phyloP scores from a whole-genome alignment of 2,888 invertebrate genomes.

The Hyposoter dolosus region DNA sequence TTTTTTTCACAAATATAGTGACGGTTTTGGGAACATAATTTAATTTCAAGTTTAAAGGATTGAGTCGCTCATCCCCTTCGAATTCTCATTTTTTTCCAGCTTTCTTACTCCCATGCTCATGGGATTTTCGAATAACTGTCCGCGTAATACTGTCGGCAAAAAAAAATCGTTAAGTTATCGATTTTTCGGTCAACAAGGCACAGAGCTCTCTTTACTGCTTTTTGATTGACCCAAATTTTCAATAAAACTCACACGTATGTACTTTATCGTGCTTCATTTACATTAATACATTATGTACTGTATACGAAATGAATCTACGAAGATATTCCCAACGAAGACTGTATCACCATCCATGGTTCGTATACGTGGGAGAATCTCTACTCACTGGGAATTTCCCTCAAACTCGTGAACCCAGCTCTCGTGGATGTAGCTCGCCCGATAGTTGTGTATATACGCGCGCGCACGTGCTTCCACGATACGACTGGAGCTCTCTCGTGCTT shows the following conservation, averaged over 20 bases:
- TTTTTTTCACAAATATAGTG: neutral
- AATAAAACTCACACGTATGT: neutral
- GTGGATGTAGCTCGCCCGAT: conserved; percentile 8
- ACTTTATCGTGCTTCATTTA: neutral
- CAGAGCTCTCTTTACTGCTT: too few species aligned
- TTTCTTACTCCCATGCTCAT: too few species aligned
- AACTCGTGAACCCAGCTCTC: neutral
- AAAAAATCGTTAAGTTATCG: too few species aligned
- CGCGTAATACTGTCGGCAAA: too few species aligned
- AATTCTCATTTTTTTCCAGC: too few species aligned
- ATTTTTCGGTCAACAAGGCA: too few species aligned
- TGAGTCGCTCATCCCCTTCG: neutral
- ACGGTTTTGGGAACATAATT: neutral
- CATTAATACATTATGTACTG: neutral
- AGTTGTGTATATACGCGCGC: neutral
- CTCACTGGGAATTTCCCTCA: conserved; percentile 11
- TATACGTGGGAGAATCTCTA: neutral
- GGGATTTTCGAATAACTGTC: too few species aligned
- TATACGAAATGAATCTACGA: neutral
- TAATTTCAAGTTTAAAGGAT: neutral
- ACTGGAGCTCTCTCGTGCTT: conserved; percentile 35
- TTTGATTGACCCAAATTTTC: neutral
- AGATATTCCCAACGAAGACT: neutral
- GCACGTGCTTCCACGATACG: conserved; percentile 49
- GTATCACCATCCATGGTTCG: neutral